These are phyloP conservation scores for Gadopsis marmoratus DNA, from an alignment of 2,797 vertebrate genomes.

Conservation along the genomic window DNA sequence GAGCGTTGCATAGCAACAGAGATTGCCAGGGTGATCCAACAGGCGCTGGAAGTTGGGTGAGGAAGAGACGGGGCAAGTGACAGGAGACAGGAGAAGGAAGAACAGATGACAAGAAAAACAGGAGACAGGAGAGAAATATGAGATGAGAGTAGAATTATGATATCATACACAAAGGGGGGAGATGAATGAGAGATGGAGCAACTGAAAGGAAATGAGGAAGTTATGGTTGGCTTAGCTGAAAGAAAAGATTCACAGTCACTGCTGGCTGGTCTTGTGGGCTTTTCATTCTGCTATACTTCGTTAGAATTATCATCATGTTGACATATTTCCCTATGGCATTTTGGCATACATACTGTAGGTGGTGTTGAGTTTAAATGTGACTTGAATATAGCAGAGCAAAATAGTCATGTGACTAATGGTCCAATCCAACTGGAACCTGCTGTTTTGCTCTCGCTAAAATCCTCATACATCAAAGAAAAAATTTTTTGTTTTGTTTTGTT, in stretches of 20 bases:
- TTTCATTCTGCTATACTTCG: constrained; percentile 22
- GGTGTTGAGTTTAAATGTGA: constrained; percentile 27
- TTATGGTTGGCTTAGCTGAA: constrained; percentile 47
- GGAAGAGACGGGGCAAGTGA: constrained; percentile 70
- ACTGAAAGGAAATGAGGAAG: constrained; percentile 57
- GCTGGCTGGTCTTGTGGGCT: constrained; percentile 28
- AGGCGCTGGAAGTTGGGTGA: constrained; percentile 73
- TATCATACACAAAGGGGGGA: constrained; percentile 50
- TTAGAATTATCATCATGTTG: constrained; percentile 33
- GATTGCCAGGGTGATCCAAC: constrained; percentile 82
- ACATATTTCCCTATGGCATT: constrained; percentile 37
- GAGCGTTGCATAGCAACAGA: constrained; percentile 86
- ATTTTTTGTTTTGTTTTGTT: constrained; percentile 9
- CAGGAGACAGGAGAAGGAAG: constrained; percentile 66
- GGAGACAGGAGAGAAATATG: constrained; percentile 48
- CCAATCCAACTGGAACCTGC: constrained; percentile 6
- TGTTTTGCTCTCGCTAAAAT: constrained; percentile 9
- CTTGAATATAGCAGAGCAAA: constrained; percentile 8
- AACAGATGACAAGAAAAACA: constrained; percentile 58
- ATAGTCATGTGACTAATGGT: constrained; percentile 18
- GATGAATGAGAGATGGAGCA: constrained; percentile 47
- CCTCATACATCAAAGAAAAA: neutral
- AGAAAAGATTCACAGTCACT: constrained; percentile 41
- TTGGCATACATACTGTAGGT: constrained; percentile 2
- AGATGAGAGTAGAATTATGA: constrained; percentile 45